These are phyloP conservation scores for Hydraecia micacea DNA, from an alignment of 2,888 invertebrate species.

Conservation along the genomic window DNA sequence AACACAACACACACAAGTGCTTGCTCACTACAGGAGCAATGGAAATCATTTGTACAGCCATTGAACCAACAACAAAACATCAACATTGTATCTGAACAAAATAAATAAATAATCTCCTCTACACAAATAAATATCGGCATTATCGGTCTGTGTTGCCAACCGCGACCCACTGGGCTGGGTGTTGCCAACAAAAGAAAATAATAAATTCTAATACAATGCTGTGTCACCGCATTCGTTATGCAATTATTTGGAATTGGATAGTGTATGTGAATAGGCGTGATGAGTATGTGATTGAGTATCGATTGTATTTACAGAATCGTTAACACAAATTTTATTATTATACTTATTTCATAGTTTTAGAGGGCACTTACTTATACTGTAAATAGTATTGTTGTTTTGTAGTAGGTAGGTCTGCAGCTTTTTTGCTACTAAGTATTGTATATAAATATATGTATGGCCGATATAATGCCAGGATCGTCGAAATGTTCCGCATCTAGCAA, in stretches of 20 bases:
- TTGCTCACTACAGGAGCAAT: conserved; percentile 66
- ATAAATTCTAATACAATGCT: conserved; percentile 86
- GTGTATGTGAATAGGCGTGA: conserved; percentile 74
- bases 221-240: conserved; percentile 87
- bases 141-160: conserved; percentile 78
- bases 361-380: background rate
- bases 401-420: background rate
- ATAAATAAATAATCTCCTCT: conserved; percentile 79
- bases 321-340: background rate
- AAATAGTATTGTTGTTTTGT: background rate
- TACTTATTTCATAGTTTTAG: background rate
- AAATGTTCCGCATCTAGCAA: background rate
- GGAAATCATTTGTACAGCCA: conserved; percentile 72
- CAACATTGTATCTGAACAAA: conserved; percentile 75
- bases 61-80: conserved; percentile 75
- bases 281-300: conserved; percentile 62
- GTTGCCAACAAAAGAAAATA: conserved; percentile 82
- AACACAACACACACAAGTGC: conserved; percentile 61
- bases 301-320: conserved; percentile 33
- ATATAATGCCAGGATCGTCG: background rate
- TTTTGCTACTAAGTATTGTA: background rate
- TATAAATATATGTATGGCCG: background rate
- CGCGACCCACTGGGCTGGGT: conserved; percentile 74
- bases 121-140: conserved; percentile 83
- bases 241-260: conserved; percentile 83